These are phyloP conservation scores for Cataglyphis altisquamis DNA, from an alignment of 2,888 invertebrate species.

Conservation along the genomic window DNA sequence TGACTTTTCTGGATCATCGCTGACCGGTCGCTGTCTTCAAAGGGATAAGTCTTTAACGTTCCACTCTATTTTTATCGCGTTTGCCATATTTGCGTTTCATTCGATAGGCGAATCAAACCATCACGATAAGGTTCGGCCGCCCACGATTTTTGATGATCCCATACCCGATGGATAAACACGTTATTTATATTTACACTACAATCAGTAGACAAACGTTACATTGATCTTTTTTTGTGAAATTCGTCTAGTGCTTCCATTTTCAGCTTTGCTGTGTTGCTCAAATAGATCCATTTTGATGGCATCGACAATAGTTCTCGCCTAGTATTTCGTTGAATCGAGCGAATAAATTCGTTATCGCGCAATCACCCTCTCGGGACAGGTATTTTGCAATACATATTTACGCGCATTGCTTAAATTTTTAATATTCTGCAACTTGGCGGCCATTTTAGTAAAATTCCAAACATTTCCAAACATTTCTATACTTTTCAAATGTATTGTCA, in stretches of 20 bases:
- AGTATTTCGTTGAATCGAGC: constrained; percentile 40
- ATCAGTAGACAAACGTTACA: background rate
- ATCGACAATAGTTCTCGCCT: background rate
- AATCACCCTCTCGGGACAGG: constrained; percentile 17
- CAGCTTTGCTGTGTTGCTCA: background rate
- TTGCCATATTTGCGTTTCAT: background rate
- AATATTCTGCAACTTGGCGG: constrained; percentile 38
- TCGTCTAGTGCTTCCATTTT: background rate
- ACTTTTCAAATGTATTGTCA: constrained; percentile 5
- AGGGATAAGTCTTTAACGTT: constrained; percentile 14
- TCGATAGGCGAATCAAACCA: constrained; percentile 13
- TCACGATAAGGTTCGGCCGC: background rate
- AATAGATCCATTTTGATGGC: background rate
- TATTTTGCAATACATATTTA: constrained; percentile 49
- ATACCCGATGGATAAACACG: constrained; percentile 5
- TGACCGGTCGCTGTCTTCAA: background rate
- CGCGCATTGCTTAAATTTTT: constrained; percentile 50
- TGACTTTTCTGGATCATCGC: background rate
- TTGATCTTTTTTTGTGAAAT: constrained; percentile 15
- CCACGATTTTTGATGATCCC: constrained; percentile 16
- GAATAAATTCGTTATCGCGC: constrained; percentile 47
- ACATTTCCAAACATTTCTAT: constrained; percentile 38
- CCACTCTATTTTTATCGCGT: background rate
- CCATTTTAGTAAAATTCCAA: constrained; percentile 55
- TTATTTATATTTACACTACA: constrained; percentile 38